phyloP scores from a whole-genome alignment of 2,888 invertebrate species.

The Hypena proboscidalis region DNA sequence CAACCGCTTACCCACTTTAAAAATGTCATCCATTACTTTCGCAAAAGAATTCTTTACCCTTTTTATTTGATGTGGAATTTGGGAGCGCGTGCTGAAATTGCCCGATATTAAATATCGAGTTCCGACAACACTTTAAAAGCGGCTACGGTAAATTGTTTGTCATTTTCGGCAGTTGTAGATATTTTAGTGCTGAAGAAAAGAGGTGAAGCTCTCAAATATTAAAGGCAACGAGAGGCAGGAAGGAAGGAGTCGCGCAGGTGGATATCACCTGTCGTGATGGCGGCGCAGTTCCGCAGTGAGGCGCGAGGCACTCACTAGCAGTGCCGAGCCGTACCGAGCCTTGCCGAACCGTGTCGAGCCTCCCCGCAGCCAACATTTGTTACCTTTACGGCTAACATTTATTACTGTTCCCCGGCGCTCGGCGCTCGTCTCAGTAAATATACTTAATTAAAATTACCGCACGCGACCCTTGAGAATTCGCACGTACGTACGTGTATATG shows the following conservation, averaged over 20 bases:
- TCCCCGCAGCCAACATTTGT: slow-evolving; percentile 65
- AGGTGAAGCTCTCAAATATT: slow-evolving; percentile 47
- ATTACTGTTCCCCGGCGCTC: slow-evolving; percentile 61
- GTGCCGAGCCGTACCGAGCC: slow-evolving; percentile 28
- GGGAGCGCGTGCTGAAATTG: slow-evolving; percentile 18
- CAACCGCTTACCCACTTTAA: slow-evolving; percentile 28
- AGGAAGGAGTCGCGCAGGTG: slow-evolving; percentile 68
- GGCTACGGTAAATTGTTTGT: slow-evolving; percentile 35
- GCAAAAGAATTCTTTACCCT: not conserved
- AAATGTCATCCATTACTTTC: slow-evolving; percentile 15
- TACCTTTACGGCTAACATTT: slow-evolving; percentile 75
- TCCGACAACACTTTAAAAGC: slow-evolving; percentile 20
- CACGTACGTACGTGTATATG: slow-evolving; percentile 58
- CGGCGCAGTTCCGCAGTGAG: slow-evolving; percentile 33
- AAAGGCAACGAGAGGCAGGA: slow-evolving; percentile 57
- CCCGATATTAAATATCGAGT: slow-evolving; percentile 25
- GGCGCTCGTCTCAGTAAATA: slow-evolving; percentile 71
- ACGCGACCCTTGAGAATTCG: slow-evolving; percentile 62
- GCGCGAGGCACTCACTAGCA: slow-evolving; percentile 14
- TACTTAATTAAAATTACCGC: slow-evolving; percentile 82
- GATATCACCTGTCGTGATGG: slow-evolving; percentile 59
- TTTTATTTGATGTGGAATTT: slow-evolving; percentile 22
- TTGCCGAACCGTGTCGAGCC: slow-evolving; percentile 18
- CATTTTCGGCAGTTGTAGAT: slow-evolving; percentile 39
- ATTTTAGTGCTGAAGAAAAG: slow-evolving; percentile 42